Evolutionary conservation across 2,888 invertebrate genomes (phyloP).

Genomic region (Acanthosepion esculentum): DNA sequence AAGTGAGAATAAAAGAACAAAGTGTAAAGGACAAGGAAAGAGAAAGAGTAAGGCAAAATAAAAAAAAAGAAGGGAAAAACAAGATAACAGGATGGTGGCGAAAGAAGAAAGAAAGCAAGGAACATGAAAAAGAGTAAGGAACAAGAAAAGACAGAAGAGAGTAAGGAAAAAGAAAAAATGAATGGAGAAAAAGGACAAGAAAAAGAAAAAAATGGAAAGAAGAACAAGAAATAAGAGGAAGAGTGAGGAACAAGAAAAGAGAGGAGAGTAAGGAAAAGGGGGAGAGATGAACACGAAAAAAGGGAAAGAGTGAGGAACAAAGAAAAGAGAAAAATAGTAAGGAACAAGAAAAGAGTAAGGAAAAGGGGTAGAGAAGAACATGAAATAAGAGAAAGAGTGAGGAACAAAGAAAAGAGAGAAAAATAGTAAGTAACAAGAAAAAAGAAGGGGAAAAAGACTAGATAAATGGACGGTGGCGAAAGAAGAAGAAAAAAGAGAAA

Average conservation of each 20-base stretch:
- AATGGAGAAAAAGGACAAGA: too few relatives aligned
- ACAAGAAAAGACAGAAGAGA: background rate
- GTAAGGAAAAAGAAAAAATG: background rate
- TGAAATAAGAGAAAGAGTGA: too few relatives aligned
- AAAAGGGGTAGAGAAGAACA: too few relatives aligned
- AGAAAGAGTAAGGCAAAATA: background rate
- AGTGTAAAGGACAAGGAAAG: background rate
- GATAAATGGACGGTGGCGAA: background rate
- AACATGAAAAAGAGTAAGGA: background rate
- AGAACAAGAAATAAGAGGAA: background rate
- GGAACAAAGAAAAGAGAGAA: too few relatives aligned
- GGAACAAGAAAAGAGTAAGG: too few relatives aligned
- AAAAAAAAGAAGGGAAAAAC: background rate
- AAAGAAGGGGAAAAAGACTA: too few relatives aligned
- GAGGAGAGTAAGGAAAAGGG: background rate
- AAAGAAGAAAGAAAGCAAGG: background rate
- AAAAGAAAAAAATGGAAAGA: too few relatives aligned
- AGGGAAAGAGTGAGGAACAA: background rate
- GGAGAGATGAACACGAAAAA: background rate
- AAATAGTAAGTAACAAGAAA: too few relatives aligned
- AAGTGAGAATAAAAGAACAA: too few relatives aligned
- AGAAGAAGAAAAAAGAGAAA: too few relatives aligned
- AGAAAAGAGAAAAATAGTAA: too few relatives aligned
- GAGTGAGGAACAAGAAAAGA: background rate
- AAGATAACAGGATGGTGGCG: too few relatives aligned